Conservation (phyloP, 2,888 invertebrate genomes). For the Catocala nupta region DNA sequence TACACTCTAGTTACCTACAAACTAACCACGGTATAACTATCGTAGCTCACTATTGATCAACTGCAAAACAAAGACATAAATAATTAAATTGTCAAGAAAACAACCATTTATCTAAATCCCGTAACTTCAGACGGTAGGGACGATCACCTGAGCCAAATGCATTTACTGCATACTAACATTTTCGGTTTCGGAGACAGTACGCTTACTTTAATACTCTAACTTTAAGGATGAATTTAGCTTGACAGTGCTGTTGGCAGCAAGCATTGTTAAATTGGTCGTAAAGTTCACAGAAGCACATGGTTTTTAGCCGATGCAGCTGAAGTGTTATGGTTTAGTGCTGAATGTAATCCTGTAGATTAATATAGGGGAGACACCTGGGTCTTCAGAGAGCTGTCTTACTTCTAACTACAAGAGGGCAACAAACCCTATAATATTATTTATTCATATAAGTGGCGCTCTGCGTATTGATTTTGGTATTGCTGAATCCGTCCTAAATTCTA, state of each 20-base stretch:
- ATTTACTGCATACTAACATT: conserved; percentile 32
- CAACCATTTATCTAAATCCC: conserved; percentile 60
- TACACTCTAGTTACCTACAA: no score
- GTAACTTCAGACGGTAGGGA: conserved; percentile 56
- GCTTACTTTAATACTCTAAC: accelerated
- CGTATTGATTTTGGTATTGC: no score
- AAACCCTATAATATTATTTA: neutral
- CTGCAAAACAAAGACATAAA: conserved; percentile 53
- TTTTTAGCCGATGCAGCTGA: conserved; percentile 40
- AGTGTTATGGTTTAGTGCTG: conserved; percentile 36
- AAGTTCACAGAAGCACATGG: conserved; percentile 32
- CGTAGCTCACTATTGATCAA: neutral
- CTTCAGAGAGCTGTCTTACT: neutral
- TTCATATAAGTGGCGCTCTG: neutral
- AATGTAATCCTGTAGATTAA: conserved; percentile 31
- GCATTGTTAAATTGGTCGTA: conserved; percentile 19
- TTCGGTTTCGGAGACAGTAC: neutral
- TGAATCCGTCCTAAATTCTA: no score
- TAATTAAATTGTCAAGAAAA: conserved; percentile 67
- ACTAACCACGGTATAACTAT: neutral
- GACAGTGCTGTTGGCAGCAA: neutral
- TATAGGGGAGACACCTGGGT: conserved; percentile 39
- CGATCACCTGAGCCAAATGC: conserved; percentile 74
- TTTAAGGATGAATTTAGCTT: conserved; percentile 25
- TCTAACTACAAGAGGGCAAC: neutral